Base-by-base conservation (phyloP, 2,888 invertebrate species). In the Cenopis cana region DNA sequence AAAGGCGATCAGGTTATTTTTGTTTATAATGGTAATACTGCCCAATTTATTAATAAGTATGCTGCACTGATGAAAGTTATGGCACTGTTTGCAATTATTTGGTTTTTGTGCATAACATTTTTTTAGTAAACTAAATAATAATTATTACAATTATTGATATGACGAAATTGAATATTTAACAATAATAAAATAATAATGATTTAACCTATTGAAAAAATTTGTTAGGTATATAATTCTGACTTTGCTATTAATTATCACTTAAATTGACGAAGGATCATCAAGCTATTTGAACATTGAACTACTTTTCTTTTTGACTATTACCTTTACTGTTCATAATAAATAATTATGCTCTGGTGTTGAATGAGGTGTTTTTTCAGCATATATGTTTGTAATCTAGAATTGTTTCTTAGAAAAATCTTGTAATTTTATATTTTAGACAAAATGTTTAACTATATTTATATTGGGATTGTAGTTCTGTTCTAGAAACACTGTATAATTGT, bases 351-450 rank as follows among this genome's bases (percentile, higher is more conserved):
- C 64, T 65, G 64, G 57, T 65, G 38, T 57, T 65, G 10, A 64
- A 64, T 52, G 56, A 41, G 69, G 69, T 70, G 70, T 59, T 70
- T 41, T 70, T 70, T 36, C 70, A 72, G 68, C 71, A 54, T 10
- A 14, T 36, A 18, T 50, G 20, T 54, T 64, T 54, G 24, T 64
- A 9, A 38, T 52, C 52, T 52, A 50, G 17, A 8, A 50, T 49
- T 20, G n/a, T 67, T 52, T 67, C 36, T 67, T 38, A 57, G 67
- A 12, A 14, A 52, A 61, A 36, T 14, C 52, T 11, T 24, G 20
- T 20, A 20, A 52, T 36, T 33, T 33, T 38, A 64, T 54, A 64
- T 38, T 54, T 54, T 24, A 54, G 54, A 64, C 54, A 24, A 62
- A 56, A 20, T 52, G 50, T 67, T 59, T 24, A 12, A 41, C 52